Evolutionary conservation across 2,888 invertebrate genomes (phyloP).

Genomic region (Caenorhabditis drosophilae): DNA sequence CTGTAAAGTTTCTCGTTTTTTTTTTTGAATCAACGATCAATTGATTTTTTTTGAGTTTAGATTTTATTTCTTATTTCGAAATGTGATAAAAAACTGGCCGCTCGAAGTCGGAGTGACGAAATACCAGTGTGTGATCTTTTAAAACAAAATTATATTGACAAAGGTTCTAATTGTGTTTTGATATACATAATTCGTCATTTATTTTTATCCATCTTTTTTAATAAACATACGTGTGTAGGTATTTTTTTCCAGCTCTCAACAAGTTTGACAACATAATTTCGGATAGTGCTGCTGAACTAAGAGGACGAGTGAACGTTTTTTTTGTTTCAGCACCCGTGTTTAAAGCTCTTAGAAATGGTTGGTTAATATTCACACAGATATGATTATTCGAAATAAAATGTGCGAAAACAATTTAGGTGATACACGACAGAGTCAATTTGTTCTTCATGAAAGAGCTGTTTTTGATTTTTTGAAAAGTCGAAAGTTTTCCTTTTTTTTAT

Average conservation of each 20-base stretch:
- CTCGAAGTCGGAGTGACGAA: slow-evolving; percentile 50
- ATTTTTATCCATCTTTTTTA: no score
- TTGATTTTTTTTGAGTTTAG: no score
- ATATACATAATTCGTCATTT: no score
- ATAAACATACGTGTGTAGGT: no score
- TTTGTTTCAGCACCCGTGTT: slow-evolving; percentile 58
- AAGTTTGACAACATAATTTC: slow-evolving; percentile 48
- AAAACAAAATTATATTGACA: slow-evolving; percentile 53
- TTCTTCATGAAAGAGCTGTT: slow-evolving; percentile 55
- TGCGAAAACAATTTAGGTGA: slow-evolving; percentile 34
- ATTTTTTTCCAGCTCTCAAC: slow-evolving; percentile 27
- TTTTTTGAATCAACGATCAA: neutral
- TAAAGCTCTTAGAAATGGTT: slow-evolving; percentile 47
- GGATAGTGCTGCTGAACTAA: slow-evolving; percentile 44
- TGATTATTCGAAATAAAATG: neutral
- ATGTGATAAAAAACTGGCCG: slow-evolving; percentile 45
- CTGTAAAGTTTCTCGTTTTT: slow-evolving; percentile 5
- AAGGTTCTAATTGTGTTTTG: slow-evolving; percentile 28
- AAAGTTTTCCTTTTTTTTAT: neutral
- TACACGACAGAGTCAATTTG: slow-evolving; percentile 38
- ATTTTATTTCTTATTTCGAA: slow-evolving; percentile 48
- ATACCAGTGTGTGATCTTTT: slow-evolving; percentile 57
- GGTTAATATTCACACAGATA: neutral
- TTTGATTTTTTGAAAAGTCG: slow-evolving; percentile 54
- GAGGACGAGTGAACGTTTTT: slow-evolving; percentile 52